Conservation (phyloP, 2,113 vertebrate genomes). For the Cepphus grylle region DNA sequence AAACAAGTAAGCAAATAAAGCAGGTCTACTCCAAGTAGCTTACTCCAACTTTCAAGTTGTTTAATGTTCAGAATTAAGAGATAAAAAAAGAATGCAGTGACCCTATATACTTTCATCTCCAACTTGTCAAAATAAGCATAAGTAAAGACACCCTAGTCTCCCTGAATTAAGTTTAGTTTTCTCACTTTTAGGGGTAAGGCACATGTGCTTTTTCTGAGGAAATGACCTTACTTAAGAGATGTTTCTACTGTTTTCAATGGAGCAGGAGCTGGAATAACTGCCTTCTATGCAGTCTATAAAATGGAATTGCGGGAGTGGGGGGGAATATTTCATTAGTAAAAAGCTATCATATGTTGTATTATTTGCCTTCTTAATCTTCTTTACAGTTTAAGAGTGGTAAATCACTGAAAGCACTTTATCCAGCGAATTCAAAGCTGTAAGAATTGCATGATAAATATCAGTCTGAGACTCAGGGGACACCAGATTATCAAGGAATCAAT, state of each 20-base stretch:
- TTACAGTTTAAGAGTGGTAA: neutral
- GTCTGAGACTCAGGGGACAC: neutral
- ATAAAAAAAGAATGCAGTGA: neutral
- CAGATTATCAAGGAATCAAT: neutral
- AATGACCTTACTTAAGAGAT: neutral
- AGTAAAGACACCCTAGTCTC: neutral
- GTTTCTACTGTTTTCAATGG: neutral
- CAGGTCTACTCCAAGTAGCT: neutral
- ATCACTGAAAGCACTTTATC: neutral
- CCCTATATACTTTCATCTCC: neutral
- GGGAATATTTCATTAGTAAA: neutral
- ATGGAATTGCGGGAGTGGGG: rapidly evolving
- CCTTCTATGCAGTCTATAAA: neutral
- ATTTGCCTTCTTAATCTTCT: neutral
- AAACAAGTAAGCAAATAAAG: neutral
- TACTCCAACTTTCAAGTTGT: neutral
- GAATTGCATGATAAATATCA: neutral
- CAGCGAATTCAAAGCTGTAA: neutral
- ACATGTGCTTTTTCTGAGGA: neutral
- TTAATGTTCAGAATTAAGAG: neutral
- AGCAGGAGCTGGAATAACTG: neutral
- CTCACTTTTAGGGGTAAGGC: neutral
- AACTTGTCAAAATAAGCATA: neutral
- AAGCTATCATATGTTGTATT: neutral
- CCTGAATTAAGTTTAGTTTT: neutral